Base-by-base conservation (phyloP, 2,888 invertebrate species). In the Cenopis cana region DNA sequence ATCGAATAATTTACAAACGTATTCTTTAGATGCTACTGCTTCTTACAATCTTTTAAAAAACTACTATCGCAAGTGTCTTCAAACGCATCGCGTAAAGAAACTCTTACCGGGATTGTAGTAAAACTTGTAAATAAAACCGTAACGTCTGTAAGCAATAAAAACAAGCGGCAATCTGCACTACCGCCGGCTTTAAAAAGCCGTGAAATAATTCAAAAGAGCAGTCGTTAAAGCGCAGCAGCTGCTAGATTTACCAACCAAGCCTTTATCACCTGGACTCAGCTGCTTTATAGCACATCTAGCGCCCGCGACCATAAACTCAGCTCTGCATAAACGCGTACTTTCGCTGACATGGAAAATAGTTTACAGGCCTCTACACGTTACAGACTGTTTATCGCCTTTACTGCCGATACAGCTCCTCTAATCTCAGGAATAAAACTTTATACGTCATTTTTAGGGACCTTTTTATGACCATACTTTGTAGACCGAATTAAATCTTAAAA, bases 321-420 rank as follows among this genome's bases (percentile, higher is more conserved):
- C 80, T 81, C 70, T 84, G 84, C 85, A 87, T 89, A 89, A 90
- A 88, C 84, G 85, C 83, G 85, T 85, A 87, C 87, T 90, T 90
- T 89, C 83, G 91, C 90, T 90, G 91, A 91, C 91, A 90, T 87
- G 89, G 90, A 89, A 91, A 91, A 91, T 91, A 91, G 91, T 91
- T 91, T 90, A 91, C 87, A 89, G 85, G 87, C 85, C 85, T 87
- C 76, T 78, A 82, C 82, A 78, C 84, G 81, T 85, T 83, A 86
- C 84, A 83, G 82, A 83, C 82, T 88, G 88, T 89, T 90, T 90
- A 91, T 90, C 89, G 84, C 78, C 79, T 90, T 89, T 89, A 90
- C 85, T 85, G 82, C 85, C 81, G 86, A 89, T 89, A 90, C 78
- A 74, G 79, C 84, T 82, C 78, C 82, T 88, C 90, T 91, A 91